Evolutionary conservation across 1,140 invertebrate species (phyloP).

Genomic region (Latrodectus geometricus): DNA sequence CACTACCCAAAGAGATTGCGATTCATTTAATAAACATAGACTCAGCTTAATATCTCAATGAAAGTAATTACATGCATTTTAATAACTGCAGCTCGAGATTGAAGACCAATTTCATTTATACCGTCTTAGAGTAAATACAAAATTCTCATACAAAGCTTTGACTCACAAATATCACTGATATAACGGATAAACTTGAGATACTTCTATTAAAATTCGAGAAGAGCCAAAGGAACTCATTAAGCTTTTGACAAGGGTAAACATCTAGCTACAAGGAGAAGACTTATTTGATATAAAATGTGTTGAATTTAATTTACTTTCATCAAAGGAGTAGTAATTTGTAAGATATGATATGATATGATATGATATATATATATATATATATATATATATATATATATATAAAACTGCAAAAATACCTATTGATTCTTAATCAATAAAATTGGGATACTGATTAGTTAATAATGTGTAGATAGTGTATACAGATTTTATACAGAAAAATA

Average conservation of each 20-base stretch:
- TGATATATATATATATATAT: no score
- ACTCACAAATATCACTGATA: background rate
- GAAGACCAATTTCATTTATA: slow-evolving; percentile 20
- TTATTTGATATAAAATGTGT: background rate
- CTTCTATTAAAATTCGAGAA: background rate
- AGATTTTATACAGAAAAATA: no score
- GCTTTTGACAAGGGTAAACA: background rate
- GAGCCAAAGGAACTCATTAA: background rate
- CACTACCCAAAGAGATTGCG: background rate
- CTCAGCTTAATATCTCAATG: slow-evolving; percentile 2
- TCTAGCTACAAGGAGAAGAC: background rate
- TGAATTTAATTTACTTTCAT: background rate
- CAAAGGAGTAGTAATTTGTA: background rate
- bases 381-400: no score
- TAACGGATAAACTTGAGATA: background rate
- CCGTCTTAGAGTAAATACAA: background rate
- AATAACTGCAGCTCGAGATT: background rate
- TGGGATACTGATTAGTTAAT: no score
- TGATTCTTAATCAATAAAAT: no score
- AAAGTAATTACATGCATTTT: slow-evolving; percentile 7
- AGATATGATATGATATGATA: background rate
- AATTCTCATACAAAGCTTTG: background rate
- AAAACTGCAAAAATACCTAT: no score
- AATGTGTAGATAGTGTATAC: no score
- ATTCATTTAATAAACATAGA: background rate